A percentile compares a stretch with the other conserved stretches of the same genome.
phyloP scores from a whole-genome alignment of 2,797 vertebrate genomes.

The Cyprinodon diabolis region DNA sequence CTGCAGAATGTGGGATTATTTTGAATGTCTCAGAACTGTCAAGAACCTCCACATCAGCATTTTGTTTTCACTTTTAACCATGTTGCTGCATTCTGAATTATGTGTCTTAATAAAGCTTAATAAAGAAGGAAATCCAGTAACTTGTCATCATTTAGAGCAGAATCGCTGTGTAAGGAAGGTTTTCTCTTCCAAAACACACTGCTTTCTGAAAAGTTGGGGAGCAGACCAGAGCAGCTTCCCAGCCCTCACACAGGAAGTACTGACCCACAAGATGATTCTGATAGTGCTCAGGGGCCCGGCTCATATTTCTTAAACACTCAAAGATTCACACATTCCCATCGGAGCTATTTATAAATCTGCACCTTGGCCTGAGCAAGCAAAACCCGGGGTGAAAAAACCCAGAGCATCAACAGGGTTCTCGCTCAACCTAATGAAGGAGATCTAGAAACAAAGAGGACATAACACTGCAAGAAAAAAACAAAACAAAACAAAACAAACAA shows the following conservation, averaged over 20 bases:
- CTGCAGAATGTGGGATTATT: not conserved
- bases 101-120: no score
- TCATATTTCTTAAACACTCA: constrained; percentile 36
- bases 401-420: not conserved
- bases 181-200: not conserved
- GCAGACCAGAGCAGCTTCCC: constrained; percentile 23
- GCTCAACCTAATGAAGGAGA: not conserved
- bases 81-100: no score
- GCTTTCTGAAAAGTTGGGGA: constrained; percentile 18
- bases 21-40: not conserved
- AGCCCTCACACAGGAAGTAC: constrained; percentile 70
- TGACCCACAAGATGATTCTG: constrained; percentile 29
- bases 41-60: not conserved
- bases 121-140: not conserved
- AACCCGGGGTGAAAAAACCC: not conserved
- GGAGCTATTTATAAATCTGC: constrained; percentile 17
- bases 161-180: not conserved
- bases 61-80: not conserved
- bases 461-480: not conserved
- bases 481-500: no score
- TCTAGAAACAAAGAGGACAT: not conserved
- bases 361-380: not conserved
- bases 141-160: not conserved
- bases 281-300: not conserved
- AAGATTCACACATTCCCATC: constrained; percentile 10